Base-by-base conservation (phyloP, 2,888 invertebrate species). In the Drosophila gaucha region DNA sequence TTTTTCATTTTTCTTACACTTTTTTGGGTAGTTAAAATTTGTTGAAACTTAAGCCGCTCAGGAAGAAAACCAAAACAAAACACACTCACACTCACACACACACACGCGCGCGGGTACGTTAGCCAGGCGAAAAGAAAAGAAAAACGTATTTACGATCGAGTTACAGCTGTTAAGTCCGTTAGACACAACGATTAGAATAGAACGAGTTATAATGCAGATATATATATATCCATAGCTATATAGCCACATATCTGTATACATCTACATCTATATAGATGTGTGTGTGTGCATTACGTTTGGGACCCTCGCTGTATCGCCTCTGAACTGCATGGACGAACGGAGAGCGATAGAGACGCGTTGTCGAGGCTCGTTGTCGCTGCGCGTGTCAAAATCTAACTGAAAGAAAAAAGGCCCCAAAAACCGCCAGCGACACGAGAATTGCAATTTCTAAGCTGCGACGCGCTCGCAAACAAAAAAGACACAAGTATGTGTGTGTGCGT, bases 341-440 rank as follows among this genome's bases (percentile, higher is more conserved):
- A 26, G 24, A 22, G 22, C 0, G 41, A 26, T n/a, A 43, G 46
- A 69, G 49, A 49, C 49, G 49, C 69, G 70, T 41, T 47, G 41
- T 26, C 28, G 51, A 49, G 69, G 66, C 83, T 78, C 75, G 75
- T 58, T 82, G 69, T 46, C 82, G 80, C 64, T 66, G 85, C 86
- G 85, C 85, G 74, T 78, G 78, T 77, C 78, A 77, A 77, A 77
- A 75, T 73, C 67, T 75, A 85, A 89, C 89, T 85, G 79, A 86
- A 86, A 67, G 72, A 76, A 76, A 76, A 74, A 75, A 52, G 58
- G 67, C 72, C 74, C 77, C 41, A 41, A 63, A 74, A 74, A 71
- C 69, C 70, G 49, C 58, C 58, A 50, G 46, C 57, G 72, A 59
- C 62, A 51, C 67, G 87, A 80, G 72, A 72, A 87, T 38, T 78